A percentile compares a stretch with the other conserved stretches of the same genome.
phyloP scores from a whole-genome alignment of 2,888 invertebrate species.

The Tineola bisselliella region DNA sequence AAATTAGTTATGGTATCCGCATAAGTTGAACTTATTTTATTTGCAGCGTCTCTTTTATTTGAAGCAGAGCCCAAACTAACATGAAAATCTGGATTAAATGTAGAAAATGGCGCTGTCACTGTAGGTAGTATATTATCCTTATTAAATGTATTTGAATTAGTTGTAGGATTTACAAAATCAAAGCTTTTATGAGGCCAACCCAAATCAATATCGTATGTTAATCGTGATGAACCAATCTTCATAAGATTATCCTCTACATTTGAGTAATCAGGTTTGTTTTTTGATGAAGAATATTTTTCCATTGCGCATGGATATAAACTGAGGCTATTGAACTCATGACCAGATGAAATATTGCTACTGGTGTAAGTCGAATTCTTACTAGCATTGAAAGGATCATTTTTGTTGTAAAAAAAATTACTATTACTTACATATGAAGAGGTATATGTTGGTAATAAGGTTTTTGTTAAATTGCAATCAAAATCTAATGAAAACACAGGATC shows the following conservation, averaged over 20 bases:
- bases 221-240: constrained; percentile 55
- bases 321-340: constrained; percentile 54
- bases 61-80: constrained; percentile 46
- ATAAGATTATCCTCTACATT: constrained; percentile 57
- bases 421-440: constrained; percentile 33
- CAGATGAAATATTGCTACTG: constrained; percentile 52
- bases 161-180: constrained; percentile 54
- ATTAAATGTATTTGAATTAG: constrained; percentile 39
- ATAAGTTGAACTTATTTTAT: constrained; percentile 41
- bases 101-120: constrained; percentile 27
- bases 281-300: constrained; percentile 53
- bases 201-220: constrained; percentile 59
- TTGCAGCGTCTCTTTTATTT: constrained; percentile 42
- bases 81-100: constrained; percentile 59
- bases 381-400: constrained; percentile 49
- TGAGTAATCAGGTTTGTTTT: constrained; percentile 49
- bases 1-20: constrained; percentile 52
- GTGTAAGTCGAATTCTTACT: constrained; percentile 56
- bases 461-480: constrained; percentile 50
- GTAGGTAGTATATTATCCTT: constrained; percentile 52
- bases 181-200: constrained; percentile 62
- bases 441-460: constrained; percentile 35
- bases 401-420: constrained; percentile 49
- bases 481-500: constrained; percentile 47
- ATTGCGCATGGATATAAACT: constrained; percentile 60